These are phyloP conservation scores for Donacobius atricapilla DNA, from an alignment of 2,113 vertebrate genomes.

Conservation along the genomic window DNA sequence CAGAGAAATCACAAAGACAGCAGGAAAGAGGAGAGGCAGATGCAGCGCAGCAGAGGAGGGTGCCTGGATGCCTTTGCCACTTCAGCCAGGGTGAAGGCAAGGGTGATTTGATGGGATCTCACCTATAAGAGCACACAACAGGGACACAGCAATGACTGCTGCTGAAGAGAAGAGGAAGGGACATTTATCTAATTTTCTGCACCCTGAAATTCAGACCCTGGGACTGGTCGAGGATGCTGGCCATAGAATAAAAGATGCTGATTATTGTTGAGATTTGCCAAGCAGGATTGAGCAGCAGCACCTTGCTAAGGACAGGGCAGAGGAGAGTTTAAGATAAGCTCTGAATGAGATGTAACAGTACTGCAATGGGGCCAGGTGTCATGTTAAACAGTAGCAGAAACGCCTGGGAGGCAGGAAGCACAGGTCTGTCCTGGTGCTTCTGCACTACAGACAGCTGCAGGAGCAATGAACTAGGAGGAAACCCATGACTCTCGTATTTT, in stretches of 20 bases:
- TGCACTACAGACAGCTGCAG: background rate
- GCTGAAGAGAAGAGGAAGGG: background rate
- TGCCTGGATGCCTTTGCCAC: background rate
- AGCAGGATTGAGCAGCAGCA: accelerated
- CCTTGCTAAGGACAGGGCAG: background rate
- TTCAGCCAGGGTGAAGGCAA: background rate
- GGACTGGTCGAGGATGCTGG: accelerated
- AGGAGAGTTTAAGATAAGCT: background rate
- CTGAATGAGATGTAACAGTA: background rate
- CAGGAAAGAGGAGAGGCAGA: background rate
- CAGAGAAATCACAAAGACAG: background rate
- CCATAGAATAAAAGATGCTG: background rate
- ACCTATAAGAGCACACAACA: background rate
- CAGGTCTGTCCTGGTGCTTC: background rate
- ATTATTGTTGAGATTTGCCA: background rate
- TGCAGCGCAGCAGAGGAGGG: accelerated
- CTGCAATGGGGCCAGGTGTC: background rate
- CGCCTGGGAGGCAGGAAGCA: background rate
- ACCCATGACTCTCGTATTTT: background rate
- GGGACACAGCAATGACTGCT: accelerated
- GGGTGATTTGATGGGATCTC: background rate
- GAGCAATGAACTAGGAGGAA: background rate
- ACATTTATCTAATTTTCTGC: background rate
- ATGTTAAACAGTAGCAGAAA: background rate
- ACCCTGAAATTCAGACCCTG: background rate